Conservation (phyloP, 2,113 vertebrate species). For the Notothenia rossii region DNA sequence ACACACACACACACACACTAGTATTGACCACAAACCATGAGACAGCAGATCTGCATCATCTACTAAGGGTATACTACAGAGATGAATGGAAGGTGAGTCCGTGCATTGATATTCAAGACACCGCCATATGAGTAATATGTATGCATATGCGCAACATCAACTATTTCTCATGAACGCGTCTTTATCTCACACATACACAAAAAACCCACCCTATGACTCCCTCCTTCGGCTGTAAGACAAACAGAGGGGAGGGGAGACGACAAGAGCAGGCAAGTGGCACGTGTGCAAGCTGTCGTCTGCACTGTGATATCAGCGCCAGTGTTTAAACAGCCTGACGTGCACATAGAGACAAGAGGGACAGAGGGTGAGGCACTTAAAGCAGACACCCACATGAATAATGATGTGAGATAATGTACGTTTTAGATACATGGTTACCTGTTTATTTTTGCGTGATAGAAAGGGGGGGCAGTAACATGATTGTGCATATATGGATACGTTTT, state of each 20-base stretch:
- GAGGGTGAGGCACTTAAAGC: conserved; percentile 20
- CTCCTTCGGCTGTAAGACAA: conserved; percentile 70
- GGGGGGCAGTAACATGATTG: not conserved
- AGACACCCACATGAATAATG: conserved; percentile 16
- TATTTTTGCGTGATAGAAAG: not conserved
- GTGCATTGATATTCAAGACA: conserved; percentile 65
- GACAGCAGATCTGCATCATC: conserved; percentile 58
- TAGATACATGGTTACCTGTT: not conserved
- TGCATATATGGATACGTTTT: conserved; percentile 14
- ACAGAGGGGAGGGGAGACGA: conserved; percentile 63
- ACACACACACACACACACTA: conserved; percentile 33
- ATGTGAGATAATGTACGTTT: conserved; percentile 28
- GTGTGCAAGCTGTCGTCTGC: conserved; percentile 79
- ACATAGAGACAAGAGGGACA: conserved; percentile 13
- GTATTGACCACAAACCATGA: conserved; percentile 64
- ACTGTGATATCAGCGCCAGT: conserved; percentile 68
- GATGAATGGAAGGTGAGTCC: conserved; percentile 65
- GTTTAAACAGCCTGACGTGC: conserved; percentile 70
- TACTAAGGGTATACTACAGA: conserved; percentile 30
- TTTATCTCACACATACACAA: conserved; percentile 6
- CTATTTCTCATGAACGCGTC: conserved; percentile 11
- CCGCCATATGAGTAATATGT: conserved; percentile 49
- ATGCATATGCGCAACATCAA: conserved; percentile 63
- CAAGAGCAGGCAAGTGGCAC: conserved; percentile 76
- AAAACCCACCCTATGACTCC: conserved; percentile 31